Conservation (phyloP, 2,113 vertebrate genomes). For the Brachypteracias leptosomus region DNA sequence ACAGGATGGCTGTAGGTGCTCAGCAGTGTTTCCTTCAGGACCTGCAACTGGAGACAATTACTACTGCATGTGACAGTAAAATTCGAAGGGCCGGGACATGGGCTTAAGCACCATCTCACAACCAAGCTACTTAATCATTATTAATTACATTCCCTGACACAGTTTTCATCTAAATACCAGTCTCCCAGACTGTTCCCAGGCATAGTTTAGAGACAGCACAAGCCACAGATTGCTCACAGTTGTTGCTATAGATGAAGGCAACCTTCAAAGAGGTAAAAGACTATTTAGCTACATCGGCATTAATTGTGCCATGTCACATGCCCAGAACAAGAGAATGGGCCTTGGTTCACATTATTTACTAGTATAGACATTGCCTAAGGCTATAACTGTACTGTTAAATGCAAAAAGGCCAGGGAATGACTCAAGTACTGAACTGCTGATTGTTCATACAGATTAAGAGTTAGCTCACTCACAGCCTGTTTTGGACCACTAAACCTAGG, state of each 20-base stretch:
- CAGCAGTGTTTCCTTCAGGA: not conserved
- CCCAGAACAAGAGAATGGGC: not conserved
- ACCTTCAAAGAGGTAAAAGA: not conserved
- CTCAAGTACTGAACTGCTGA: constrained; percentile 33
- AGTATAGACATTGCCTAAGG: constrained; percentile 14
- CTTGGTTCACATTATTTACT: constrained; percentile 15
- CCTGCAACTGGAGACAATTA: accelerated
- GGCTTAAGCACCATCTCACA: not conserved
- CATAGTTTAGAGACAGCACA: not conserved
- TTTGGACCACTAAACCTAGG: not conserved
- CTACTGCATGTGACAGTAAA: not conserved
- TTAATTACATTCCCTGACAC: not conserved
- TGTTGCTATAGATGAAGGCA: not conserved
- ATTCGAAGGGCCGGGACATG: not conserved
- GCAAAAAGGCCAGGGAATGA: constrained; percentile 29
- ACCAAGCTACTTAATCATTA: not conserved
- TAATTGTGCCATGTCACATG: not conserved
- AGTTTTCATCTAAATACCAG: not conserved
- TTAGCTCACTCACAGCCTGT: not conserved
- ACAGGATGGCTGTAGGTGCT: not conserved
- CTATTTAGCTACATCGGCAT: not conserved
- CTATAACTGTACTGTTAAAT: constrained; percentile 29
- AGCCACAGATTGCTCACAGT: not conserved
- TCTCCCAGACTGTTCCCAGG: not conserved
- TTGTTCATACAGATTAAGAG: constrained; percentile 34